Conservation (phyloP, 2,113 vertebrate species). For the Morone chrysops region DNA sequence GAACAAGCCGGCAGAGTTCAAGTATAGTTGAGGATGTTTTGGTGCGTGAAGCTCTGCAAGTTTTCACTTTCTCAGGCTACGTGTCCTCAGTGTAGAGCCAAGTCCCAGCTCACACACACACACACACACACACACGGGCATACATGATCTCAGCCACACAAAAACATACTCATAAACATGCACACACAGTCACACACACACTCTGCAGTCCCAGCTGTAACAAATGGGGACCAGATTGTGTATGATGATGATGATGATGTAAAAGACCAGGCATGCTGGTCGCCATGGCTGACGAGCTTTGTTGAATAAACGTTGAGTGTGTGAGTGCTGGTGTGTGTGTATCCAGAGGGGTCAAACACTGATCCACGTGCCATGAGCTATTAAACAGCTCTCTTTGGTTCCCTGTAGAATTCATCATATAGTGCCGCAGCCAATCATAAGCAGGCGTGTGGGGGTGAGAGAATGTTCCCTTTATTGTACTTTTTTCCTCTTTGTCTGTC, state of each 20-base stretch:
- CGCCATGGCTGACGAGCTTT: constrained; percentile 75
- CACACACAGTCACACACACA: constrained; percentile 39
- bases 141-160: constrained; percentile 46
- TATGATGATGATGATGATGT: constrained; percentile 76
- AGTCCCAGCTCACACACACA: constrained; percentile 29
- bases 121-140: constrained; percentile 1
- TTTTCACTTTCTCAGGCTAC: constrained; percentile 63
- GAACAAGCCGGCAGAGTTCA: constrained; percentile 45
- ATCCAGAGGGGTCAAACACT: constrained; percentile 38
- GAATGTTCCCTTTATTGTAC: neutral
- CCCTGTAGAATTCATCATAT: constrained; percentile 40
- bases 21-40: constrained; percentile 58
- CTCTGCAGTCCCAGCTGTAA: constrained; percentile 70
- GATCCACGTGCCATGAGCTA: constrained; percentile 54
- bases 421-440: constrained; percentile 46
- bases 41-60: constrained; percentile 44
- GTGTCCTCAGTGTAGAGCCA: constrained; percentile 51
- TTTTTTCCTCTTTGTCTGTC: neutral
- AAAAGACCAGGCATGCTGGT: constrained; percentile 79
- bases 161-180: constrained; percentile 30
- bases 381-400: constrained; percentile 47
- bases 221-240: constrained; percentile 81
- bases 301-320: constrained; percentile 77
- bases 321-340: constrained; percentile 40
- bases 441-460: constrained; percentile 1